Conservation (phyloP, 2,113 vertebrate genomes). For the Eptesicus fuscus region DNA sequence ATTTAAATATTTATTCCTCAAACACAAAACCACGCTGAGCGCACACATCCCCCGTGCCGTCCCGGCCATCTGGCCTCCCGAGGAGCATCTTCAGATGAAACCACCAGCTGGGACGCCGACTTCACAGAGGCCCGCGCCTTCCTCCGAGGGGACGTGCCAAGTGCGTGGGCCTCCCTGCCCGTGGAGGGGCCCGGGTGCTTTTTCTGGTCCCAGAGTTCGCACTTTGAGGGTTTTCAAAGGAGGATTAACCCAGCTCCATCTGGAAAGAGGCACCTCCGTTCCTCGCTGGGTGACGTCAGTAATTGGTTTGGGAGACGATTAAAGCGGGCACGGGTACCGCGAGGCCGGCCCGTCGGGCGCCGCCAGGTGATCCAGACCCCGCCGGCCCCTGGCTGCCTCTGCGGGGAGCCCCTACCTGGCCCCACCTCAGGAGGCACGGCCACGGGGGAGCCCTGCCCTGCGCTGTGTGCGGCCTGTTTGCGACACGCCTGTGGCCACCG, state of each 20-base stretch:
- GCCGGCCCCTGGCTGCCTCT: background rate
- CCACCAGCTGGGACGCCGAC: slow-evolving; percentile 23
- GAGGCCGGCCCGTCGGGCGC: background rate
- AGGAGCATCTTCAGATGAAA: slow-evolving; percentile 12
- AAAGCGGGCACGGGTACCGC: background rate
- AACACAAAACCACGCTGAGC: slow-evolving; percentile 27
- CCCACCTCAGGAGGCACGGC: background rate
- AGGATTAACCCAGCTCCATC: background rate
- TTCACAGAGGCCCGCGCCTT: background rate
- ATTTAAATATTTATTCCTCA: slow-evolving; percentile 72
- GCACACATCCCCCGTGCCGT: background rate
- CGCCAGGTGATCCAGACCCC: background rate
- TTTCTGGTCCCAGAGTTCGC: background rate
- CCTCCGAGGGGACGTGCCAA: background rate
- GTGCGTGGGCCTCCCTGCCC: background rate
- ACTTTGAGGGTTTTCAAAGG: slow-evolving; percentile 17
- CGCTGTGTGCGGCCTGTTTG: fast-evolving
- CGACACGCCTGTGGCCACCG: background rate
- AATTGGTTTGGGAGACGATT: background rate
- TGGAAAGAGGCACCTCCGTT: background rate
- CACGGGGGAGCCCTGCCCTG: fast-evolving
- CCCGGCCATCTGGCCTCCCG: slow-evolving; percentile 58
- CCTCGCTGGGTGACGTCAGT: background rate
- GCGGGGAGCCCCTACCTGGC: background rate
- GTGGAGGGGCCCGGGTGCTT: background rate